These are phyloP conservation scores for Melanotaenia maccullochi DNA, from an alignment of 2,797 vertebrate genomes.

Conservation along the genomic window DNA sequence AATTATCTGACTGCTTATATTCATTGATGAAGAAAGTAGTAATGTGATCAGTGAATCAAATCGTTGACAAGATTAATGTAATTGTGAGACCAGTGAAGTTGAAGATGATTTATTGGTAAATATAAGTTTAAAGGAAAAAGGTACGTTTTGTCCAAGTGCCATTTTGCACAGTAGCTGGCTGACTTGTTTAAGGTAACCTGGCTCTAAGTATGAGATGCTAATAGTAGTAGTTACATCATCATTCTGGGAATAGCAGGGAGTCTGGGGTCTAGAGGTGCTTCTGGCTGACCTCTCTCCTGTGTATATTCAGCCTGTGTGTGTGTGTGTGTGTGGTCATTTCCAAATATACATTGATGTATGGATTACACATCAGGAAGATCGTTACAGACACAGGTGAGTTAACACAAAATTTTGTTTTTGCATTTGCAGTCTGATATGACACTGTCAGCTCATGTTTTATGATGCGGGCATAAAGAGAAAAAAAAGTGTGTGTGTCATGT, in stretches of 20 bases:
- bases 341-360: slow-evolving; percentile 72
- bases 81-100: too few species aligned
- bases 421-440: slow-evolving; percentile 52
- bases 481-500: slow-evolving; percentile 3
- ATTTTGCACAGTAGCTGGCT: slow-evolving; percentile 74
- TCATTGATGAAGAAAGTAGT: too few species aligned
- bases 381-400: slow-evolving; percentile 71
- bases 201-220: slow-evolving; percentile 73
- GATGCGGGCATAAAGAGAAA: slow-evolving; percentile 26
- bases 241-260: slow-evolving; percentile 81
- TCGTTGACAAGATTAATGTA: too few species aligned
- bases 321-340: slow-evolving; percentile 71
- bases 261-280: slow-evolving; percentile 76
- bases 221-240: slow-evolving; percentile 81
- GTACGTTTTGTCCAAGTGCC: slow-evolving; percentile 63
- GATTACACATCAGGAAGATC: slow-evolving; percentile 67
- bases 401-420: slow-evolving; percentile 41
- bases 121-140: slow-evolving; percentile 37
- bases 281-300: slow-evolving; percentile 68
- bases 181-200: slow-evolving; percentile 74
- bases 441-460: slow-evolving; percentile 31
- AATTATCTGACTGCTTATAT: too few species aligned
- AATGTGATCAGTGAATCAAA: too few species aligned
- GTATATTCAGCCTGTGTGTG: slow-evolving; percentile 67
- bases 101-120: slow-evolving; percentile 40